phyloP scores from a whole-genome alignment of 2,888 invertebrate genomes.

The Caenorhabditis drosophilae region DNA sequence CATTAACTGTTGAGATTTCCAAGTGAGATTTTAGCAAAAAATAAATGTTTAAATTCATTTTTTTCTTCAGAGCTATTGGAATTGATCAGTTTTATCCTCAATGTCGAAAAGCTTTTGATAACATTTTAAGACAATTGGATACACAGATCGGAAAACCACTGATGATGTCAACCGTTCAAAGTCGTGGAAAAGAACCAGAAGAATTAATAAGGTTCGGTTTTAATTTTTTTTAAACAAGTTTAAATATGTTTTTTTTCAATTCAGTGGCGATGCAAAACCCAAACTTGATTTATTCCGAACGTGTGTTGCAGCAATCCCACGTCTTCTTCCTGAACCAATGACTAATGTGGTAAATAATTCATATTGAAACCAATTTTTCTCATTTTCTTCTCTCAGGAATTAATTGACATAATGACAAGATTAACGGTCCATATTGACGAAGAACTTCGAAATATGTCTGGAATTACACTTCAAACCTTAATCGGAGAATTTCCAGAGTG shows the following conservation, averaged over 20 bases:
- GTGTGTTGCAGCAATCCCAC: conserved; percentile 96
- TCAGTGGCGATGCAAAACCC: conserved; percentile 88
- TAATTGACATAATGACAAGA: conserved; percentile 90
- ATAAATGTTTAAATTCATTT: neutral
- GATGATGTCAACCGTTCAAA: conserved; percentile 94
- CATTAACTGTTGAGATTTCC: conserved; percentile 94
- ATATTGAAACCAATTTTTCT: too few relatives aligned
- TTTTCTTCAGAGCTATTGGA: conserved; percentile 80
- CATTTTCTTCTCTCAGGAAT: too few relatives aligned
- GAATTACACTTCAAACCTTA: conserved; percentile 78
- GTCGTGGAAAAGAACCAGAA: conserved; percentile 80
- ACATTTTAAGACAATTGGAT: conserved; percentile 90
- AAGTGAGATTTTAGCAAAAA: conserved; percentile 69
- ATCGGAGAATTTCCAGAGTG: conserved; percentile 95
- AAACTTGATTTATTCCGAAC: conserved; percentile 96
- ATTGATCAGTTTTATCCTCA: conserved; percentile 95
- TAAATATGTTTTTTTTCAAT: neutral
- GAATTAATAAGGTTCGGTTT: conserved; percentile 69
- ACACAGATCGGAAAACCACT: conserved; percentile 94
- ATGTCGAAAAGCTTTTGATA: conserved; percentile 91
- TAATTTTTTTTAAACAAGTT: neutral
- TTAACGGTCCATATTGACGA: conserved; percentile 98
- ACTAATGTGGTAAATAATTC: too few relatives aligned
- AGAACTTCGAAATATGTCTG: conserved; percentile 79
- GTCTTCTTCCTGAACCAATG: conserved; percentile 97